Percentiles rank a stretch among this genome's conserved stretches.
phyloP scores from a whole-genome alignment of 2,797 vertebrate species.

The Carapus acus region DNA sequence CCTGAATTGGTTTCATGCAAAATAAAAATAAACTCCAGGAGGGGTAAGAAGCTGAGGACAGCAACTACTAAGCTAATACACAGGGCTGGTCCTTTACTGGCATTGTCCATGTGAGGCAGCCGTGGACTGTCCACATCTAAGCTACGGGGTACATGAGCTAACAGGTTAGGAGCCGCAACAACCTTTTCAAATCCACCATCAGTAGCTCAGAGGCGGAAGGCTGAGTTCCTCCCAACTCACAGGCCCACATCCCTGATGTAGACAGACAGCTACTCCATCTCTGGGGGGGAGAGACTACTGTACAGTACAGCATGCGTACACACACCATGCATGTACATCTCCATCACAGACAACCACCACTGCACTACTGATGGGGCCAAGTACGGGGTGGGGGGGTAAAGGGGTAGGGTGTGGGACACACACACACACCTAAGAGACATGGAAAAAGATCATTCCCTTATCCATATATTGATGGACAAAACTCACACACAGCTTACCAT shows the following conservation, averaged over 20 bases:
- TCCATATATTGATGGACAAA: slow-evolving; percentile 66
- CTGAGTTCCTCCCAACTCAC: too few relatives aligned
- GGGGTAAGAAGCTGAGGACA: not conserved
- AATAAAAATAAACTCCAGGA: slow-evolving; percentile 10
- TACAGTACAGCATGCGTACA: slow-evolving; percentile 31
- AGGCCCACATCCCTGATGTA: not conserved
- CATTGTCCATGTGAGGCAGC: too few relatives aligned
- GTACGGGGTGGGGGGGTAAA: too few relatives aligned
- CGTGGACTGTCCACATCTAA: not conserved
- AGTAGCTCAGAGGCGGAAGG: not conserved
- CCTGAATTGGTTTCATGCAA: slow-evolving; percentile 20
- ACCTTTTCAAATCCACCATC: not conserved
- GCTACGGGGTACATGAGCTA: not conserved
- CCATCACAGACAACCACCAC: slow-evolving; percentile 65
- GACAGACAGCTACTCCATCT: not conserved
- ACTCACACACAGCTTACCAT: slow-evolving; percentile 80
- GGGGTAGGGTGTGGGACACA: too few relatives aligned
- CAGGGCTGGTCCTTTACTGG: too few relatives aligned
- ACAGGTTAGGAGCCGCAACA: not conserved
- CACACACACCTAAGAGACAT: slow-evolving; percentile 55
- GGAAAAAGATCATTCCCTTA: slow-evolving; percentile 4
- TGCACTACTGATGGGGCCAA: slow-evolving; percentile 35
- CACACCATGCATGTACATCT: slow-evolving; percentile 40
- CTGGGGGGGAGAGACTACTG: not conserved
- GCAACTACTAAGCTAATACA: not conserved